A percentile compares a stretch with the other conserved stretches of the same genome.
phyloP scores from a whole-genome alignment of 2,888 invertebrate genomes.

The Tenodera sinensis region DNA sequence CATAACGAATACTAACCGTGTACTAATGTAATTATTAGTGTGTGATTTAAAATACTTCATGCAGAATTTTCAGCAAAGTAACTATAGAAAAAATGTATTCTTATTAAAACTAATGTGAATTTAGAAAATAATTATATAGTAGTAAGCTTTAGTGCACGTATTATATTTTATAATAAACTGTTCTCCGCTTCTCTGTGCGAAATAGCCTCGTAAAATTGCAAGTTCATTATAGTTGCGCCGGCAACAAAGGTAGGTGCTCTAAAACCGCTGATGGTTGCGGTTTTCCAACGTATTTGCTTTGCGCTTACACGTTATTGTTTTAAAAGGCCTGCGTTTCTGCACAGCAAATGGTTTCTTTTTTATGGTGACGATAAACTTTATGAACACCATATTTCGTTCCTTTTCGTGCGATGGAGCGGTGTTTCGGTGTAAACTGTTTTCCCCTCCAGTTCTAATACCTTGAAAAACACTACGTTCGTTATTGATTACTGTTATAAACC shows the following conservation, averaged over 20 bases:
- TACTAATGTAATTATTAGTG: too few species aligned
- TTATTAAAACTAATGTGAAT: too few species aligned
- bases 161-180: background rate
- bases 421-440: background rate
- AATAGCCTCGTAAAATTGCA: background rate
- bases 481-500: background rate
- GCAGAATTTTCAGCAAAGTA: too few species aligned
- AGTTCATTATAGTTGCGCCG: background rate
- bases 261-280: background rate
- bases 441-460: background rate
- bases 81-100: too few species aligned
- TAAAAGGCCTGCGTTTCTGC: background rate
- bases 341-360: background rate
- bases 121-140: too few species aligned
- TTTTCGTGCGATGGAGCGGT: background rate
- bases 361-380: background rate
- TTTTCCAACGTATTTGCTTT: background rate
- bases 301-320: background rate
- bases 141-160: too few species aligned
- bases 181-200: background rate
- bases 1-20: too few species aligned
- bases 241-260: background rate
- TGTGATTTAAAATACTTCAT: too few species aligned
- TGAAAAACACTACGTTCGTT: background rate
- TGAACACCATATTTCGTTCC: background rate